Conservation (phyloP, 2,888 invertebrate genomes). For the Himalopsyche kuldschensis region DNA sequence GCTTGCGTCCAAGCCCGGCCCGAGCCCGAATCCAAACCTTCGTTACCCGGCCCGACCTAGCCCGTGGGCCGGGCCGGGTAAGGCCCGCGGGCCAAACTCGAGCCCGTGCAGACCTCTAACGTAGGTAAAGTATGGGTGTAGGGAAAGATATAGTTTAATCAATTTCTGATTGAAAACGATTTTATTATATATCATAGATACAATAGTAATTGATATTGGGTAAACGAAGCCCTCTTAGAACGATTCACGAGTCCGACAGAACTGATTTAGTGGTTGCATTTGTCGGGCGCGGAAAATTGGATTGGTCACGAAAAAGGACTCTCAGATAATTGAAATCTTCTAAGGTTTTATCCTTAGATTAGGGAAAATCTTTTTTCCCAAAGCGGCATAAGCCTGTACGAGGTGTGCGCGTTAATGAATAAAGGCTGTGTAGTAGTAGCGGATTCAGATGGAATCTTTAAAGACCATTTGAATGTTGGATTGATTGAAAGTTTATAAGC, state of each 20-base stretch:
- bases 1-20: too few relatives aligned
- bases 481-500: not conserved
- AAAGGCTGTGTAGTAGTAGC: not conserved
- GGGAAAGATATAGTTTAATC: too few relatives aligned
- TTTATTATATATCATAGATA: too few relatives aligned
- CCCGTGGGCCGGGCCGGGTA: too few relatives aligned
- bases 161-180: too few relatives aligned
- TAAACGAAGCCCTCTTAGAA: not conserved
- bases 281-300: conserved; percentile 16
- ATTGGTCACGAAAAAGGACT: conserved; percentile 35
- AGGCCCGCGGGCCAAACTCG: too few relatives aligned
- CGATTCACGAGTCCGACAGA: not conserved
- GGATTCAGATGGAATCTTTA: not conserved
- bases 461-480: not conserved
- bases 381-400: not conserved
- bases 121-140: too few relatives aligned
- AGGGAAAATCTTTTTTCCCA: not conserved
- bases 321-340: conserved; percentile 35
- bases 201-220: not conserved
- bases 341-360: conserved; percentile 28
- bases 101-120: too few relatives aligned
- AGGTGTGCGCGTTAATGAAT: not conserved
- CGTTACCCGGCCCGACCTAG: too few relatives aligned
- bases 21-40: too few relatives aligned
- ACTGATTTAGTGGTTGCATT: not conserved